These are phyloP conservation scores for Rotaria socialis DNA, from an alignment of 2,888 invertebrate species.

Conservation along the genomic window DNA sequence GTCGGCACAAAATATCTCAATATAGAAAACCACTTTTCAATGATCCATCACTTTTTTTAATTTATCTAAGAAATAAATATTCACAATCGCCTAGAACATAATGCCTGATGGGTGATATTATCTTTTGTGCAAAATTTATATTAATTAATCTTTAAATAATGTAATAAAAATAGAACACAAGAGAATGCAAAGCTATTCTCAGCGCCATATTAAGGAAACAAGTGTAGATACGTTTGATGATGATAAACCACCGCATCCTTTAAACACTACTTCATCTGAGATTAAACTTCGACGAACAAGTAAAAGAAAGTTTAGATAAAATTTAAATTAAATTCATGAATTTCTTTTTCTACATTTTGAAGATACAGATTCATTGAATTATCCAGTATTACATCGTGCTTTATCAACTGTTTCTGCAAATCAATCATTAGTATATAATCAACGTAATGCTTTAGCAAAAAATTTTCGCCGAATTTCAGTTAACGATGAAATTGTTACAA, in stretches of 20 bases:
- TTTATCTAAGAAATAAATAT: not conserved
- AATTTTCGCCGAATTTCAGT: constrained; percentile 12
- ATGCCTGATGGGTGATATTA: not conserved
- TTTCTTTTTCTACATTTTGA: not conserved
- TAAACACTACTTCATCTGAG: not conserved
- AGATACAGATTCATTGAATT: constrained; percentile 19
- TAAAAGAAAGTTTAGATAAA: not conserved
- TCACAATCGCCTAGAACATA: not conserved
- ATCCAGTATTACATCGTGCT: constrained; percentile 6
- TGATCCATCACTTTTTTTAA: not conserved
- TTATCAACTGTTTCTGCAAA: constrained; percentile 29
- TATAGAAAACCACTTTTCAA: not conserved
- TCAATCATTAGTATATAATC: constrained; percentile 9
- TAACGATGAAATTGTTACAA: constrained; percentile 20
- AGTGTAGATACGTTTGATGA: constrained; percentile 17
- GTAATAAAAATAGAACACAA: not conserved
- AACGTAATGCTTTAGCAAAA: not conserved
- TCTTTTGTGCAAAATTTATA: not conserved
- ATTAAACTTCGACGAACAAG: constrained; percentile 24
- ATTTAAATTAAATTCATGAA: too few relatives aligned
- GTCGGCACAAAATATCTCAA: not conserved
- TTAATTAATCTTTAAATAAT: not conserved
- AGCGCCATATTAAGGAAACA: not conserved
- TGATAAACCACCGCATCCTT: not conserved
- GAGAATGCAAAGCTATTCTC: not conserved